Evolutionary conservation across 37 sponge, comb jelly and placozoan genomes (phyloP).

Genomic region (Crambe crambe): DNA sequence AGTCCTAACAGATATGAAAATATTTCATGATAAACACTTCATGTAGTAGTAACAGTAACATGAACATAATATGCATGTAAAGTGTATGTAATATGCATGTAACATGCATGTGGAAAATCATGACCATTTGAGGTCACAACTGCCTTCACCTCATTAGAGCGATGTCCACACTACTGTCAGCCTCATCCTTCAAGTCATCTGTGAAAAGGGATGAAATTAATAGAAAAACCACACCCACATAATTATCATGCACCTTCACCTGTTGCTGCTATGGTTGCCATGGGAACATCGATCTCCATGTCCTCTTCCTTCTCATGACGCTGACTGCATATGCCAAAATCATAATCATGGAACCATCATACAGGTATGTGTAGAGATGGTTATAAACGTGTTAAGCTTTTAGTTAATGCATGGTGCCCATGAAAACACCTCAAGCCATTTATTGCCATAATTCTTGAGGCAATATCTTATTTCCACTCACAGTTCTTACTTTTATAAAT

Average conservation of each 20-base stretch:
- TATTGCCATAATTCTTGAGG: no score
- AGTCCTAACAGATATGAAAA: slow-evolving; percentile 24
- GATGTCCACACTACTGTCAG: neutral
- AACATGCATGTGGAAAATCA: neutral
- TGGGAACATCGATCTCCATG: neutral
- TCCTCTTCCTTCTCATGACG: neutral
- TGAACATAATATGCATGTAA: no score
- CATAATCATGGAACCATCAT: no score
- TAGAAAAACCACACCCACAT: neutral
- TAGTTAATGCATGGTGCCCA: no score
- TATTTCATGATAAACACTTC: neutral
- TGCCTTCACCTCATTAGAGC: neutral
- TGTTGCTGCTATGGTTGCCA: neutral
- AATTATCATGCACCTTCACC: neutral
- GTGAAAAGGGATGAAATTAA: no score
- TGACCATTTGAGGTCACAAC: neutral
- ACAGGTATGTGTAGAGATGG: no score
- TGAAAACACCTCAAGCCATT: no score
- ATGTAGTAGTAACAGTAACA: neutral
- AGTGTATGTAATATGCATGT: no score
- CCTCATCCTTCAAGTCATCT: slow-evolving; percentile 14
- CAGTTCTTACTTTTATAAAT: no score
- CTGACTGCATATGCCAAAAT: neutral
- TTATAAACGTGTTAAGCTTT: no score
- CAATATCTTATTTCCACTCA: no score